These are phyloP conservation scores for Fukomys damarensis DNA, from an alignment of 2,113 vertebrate genomes.

Conservation along the genomic window DNA sequence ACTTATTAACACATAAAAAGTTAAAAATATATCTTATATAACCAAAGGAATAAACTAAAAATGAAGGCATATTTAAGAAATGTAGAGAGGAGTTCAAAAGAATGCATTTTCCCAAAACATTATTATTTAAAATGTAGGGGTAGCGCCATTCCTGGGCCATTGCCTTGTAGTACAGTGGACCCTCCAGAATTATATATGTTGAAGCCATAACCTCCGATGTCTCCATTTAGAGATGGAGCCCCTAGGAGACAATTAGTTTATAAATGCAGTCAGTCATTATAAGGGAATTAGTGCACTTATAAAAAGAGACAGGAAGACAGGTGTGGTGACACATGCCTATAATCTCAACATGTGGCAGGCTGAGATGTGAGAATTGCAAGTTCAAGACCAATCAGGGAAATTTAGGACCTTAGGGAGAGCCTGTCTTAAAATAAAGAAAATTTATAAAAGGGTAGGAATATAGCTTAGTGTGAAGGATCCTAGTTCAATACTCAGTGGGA, in stretches of 20 bases:
- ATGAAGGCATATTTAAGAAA: background rate
- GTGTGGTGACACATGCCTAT: background rate
- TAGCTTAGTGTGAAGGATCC: background rate
- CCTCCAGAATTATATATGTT: background rate
- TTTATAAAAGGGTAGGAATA: background rate
- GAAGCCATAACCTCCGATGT: background rate
- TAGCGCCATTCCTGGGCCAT: background rate
- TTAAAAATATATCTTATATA: background rate
- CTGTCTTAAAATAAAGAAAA: background rate
- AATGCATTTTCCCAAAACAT: background rate
- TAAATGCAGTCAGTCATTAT: background rate
- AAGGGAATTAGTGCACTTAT: background rate
- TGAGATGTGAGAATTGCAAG: background rate
- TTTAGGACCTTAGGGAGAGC: background rate
- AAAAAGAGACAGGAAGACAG: background rate
- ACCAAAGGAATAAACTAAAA: conserved; percentile 23
- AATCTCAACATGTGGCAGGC: background rate
- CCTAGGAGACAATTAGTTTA: background rate
- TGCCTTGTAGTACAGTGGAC: background rate
- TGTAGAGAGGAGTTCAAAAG: background rate
- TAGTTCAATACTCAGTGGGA: background rate
- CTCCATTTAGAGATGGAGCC: background rate
- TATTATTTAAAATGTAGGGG: background rate
- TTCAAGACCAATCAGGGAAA: background rate
- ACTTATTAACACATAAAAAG: conserved; percentile 33